Evolutionary conservation across 2,888 invertebrate genomes (phyloP).

Genomic region (Scaptomyza caliginosa): DNA sequence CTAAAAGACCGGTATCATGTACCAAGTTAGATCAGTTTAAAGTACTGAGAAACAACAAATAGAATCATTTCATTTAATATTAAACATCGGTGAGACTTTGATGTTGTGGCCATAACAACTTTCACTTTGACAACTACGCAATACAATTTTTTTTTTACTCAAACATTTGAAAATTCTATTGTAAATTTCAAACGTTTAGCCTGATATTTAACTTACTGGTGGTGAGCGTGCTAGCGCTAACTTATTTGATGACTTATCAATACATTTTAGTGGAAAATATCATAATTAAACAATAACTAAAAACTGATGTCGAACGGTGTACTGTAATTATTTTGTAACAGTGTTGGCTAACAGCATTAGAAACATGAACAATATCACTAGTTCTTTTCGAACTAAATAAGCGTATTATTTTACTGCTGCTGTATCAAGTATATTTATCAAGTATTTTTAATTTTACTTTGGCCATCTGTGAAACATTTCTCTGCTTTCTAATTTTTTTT

Average conservation of each 20-base stretch:
- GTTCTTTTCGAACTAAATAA: constrained; percentile 7
- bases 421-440: neutral
- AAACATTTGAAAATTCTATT: neutral
- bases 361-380: constrained; percentile 16
- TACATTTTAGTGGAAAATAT: constrained; percentile 1
- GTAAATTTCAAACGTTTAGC: neutral
- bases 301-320: neutral
- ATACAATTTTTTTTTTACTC: constrained; percentile 1
- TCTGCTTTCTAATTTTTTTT: no score
- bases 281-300: constrained; percentile 12
- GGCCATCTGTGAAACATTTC: neutral
- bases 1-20: neutral
- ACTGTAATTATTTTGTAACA: constrained; percentile 7
- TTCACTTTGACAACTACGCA: constrained; percentile 51
- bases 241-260: constrained; percentile 24
- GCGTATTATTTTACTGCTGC: neutral
- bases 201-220: constrained; percentile 24
- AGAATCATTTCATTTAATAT: neutral
- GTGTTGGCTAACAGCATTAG: constrained; percentile 38
- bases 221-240: neutral
- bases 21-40: neutral
- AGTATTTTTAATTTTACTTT: neutral
- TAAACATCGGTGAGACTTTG: neutral
- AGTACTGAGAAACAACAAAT: neutral
- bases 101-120: constrained; percentile 24